Evolutionary conservation across 2,797 vertebrate species (phyloP).

Genomic region (Cryptoprocta ferox): DNA sequence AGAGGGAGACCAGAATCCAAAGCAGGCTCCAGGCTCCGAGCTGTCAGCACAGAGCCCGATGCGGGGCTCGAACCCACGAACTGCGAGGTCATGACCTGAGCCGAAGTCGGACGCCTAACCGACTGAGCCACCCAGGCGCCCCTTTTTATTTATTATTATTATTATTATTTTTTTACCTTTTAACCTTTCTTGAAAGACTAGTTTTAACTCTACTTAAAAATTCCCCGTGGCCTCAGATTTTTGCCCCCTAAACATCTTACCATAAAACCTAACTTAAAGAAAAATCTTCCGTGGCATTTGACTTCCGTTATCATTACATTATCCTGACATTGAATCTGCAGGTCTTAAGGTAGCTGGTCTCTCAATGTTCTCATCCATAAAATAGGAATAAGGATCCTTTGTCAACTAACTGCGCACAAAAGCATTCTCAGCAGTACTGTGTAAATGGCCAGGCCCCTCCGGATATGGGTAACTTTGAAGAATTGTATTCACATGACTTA

Average conservation of each 20-base stretch:
- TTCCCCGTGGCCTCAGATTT: slow-evolving; percentile 22
- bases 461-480: slow-evolving; percentile 20
- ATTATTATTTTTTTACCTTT: too few species aligned
- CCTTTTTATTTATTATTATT: too few species aligned
- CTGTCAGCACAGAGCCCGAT: too few species aligned
- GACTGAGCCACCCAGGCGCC: too few species aligned
- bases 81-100: too few species aligned
- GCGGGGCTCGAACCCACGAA: too few species aligned
- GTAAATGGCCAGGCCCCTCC: background rate
- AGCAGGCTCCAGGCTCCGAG: too few species aligned
- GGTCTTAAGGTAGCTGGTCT: background rate
- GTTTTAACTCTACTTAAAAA: slow-evolving; percentile 12
- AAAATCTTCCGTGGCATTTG: background rate
- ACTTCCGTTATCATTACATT: slow-evolving; percentile 33
- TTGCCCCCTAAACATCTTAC: slow-evolving; percentile 13
- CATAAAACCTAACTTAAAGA: slow-evolving; percentile 10
- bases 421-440: slow-evolving; percentile 2
- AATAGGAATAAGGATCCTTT: slow-evolving; percentile 26
- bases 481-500: slow-evolving; percentile 10
- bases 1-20: too few species aligned
- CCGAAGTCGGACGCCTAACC: too few species aligned
- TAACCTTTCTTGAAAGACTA: background rate
- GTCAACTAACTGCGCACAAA: background rate
- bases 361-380: slow-evolving; percentile 42
- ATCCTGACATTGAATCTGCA: background rate